phyloP scores from a whole-genome alignment of 2,888 invertebrate species.

The Dascillus cervinus region DNA sequence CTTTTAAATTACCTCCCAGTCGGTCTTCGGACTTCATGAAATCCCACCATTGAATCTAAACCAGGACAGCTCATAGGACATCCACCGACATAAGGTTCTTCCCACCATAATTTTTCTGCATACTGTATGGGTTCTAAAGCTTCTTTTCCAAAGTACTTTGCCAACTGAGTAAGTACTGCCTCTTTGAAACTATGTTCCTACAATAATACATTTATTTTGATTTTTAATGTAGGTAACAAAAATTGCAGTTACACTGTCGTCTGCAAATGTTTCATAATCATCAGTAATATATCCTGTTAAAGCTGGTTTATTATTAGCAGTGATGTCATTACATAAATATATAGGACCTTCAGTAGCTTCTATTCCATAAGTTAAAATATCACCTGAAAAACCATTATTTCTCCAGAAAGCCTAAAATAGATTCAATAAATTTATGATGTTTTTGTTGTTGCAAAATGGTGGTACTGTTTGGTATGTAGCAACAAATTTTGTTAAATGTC shows the following conservation, averaged over 20 bases:
- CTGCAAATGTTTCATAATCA: slow-evolving; percentile 4
- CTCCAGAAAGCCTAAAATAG: slow-evolving; percentile 27
- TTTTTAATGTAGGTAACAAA: not conserved
- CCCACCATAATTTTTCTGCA: slow-evolving; percentile 21
- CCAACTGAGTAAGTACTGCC: slow-evolving; percentile 23
- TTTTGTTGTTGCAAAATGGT: slow-evolving; percentile 2
- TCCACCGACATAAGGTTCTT: slow-evolving; percentile 10
- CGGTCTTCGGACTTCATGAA: slow-evolving; percentile 15
- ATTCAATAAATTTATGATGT: slow-evolving; percentile 4
- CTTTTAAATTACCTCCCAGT: slow-evolving; percentile 21
- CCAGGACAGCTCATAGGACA: slow-evolving; percentile 12
- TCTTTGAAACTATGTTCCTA: slow-evolving; percentile 11
- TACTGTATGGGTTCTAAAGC: slow-evolving; percentile 25
- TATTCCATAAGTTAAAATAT: slow-evolving; percentile 19
- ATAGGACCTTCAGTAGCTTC: slow-evolving; percentile 18
- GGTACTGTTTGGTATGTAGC: slow-evolving; percentile 24
- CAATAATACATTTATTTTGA: slow-evolving; percentile 3
- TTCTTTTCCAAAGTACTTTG: slow-evolving; percentile 25
- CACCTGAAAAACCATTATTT: slow-evolving; percentile 21
- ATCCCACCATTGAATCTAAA: slow-evolving; percentile 14
- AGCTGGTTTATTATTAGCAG: slow-evolving; percentile 15
- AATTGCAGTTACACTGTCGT: not conserved
- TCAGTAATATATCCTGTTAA: slow-evolving; percentile 22
- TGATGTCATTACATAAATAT: slow-evolving; percentile 21
- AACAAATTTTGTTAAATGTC: slow-evolving; percentile 24